Evolutionary conservation across 1,140 invertebrate genomes (phyloP).

Genomic region (Drosophila leontia): DNA sequence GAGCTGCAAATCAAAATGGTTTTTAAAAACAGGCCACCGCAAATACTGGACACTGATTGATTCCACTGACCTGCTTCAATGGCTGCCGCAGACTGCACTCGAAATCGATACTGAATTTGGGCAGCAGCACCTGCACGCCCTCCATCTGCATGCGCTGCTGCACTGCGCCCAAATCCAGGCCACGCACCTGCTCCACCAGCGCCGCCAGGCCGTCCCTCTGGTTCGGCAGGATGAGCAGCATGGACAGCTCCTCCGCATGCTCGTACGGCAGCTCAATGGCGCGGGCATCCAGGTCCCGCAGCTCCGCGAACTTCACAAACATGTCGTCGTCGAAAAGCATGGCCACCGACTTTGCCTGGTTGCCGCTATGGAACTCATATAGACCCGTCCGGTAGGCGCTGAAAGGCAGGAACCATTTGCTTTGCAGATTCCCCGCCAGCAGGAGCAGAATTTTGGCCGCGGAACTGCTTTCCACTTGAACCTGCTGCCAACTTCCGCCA

Average conservation of each 20-base stretch:
- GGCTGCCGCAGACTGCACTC: conserved; percentile 70
- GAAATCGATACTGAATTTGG: conserved; percentile 90
- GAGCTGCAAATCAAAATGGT: conserved; percentile 38
- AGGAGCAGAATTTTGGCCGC: conserved; percentile 49
- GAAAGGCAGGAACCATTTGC: conserved; percentile 81
- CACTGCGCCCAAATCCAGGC: conserved; percentile 78
- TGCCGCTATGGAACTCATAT: conserved; percentile 69
- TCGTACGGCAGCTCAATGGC: conserved; percentile 86
- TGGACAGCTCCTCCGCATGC: conserved; percentile 85
- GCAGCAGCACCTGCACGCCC: conserved; percentile 87
- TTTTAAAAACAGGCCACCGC: background rate
- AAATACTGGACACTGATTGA: background rate
- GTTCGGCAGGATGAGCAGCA: conserved; percentile 88
- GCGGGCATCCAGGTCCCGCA: conserved; percentile 81
- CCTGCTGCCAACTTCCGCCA: conserved; percentile 53
- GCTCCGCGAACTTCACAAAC: conserved; percentile 82
- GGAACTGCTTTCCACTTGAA: conserved; percentile 13
- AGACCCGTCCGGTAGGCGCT: conserved; percentile 75
- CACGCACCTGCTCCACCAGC: conserved; percentile 86
- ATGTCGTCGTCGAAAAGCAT: conserved; percentile 84
- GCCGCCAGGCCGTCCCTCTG: conserved; percentile 85
- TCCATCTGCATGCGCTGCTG: conserved; percentile 64
- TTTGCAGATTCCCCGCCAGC: conserved; percentile 65
- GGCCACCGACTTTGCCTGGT: conserved; percentile 50
- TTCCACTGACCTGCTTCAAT: conserved; percentile 63